Base-by-base conservation (phyloP, 1,140 invertebrate species). In the Zaprionus inermis region DNA sequence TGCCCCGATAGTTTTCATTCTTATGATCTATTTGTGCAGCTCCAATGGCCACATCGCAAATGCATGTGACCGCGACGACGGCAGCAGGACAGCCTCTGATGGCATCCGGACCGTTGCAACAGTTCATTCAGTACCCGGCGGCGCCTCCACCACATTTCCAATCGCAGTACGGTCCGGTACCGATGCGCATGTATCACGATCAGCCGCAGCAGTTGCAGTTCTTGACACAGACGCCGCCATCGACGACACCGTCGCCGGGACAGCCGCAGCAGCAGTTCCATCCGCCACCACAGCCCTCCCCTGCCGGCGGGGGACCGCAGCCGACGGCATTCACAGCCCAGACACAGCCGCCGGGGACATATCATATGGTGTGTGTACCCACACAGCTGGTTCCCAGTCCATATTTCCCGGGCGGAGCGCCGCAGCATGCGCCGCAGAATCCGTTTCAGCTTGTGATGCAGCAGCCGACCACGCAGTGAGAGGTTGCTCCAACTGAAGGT, bases 51-150 rank as follows among this genome's bases (percentile, higher is more conserved):
- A 77, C 93, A 93, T 91, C 94, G 4, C 95, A 95, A 81, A 95
- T 96, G 94, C 96, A 96, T 86, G 96, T 96, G 11, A 94, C 94
- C 12, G 94, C 94, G 1, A 94, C 95, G 20, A 94, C 95, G 44
- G 96, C 96, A 46, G 97, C 97, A 38, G 97, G 97, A 1, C 97
- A 97, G 89, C 97, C 97, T 5, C 93, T 98, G 57, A 92, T 97
- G 76, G 95, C 96, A 34, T 94, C 96, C 11, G 95, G 95, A 14
- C 96, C 94, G 11, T 94, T 94, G 79, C 94, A 90, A 65, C 94
- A 94, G 88, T 93, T 95, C 82, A 92, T 93, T 61, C 93, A 93
- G 9, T 94, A 95, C 91, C 73, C 94, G 95, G 93, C 94, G 76
- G 94, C 94, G 90, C 93, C 95, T 91, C 94, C 94, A 79, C 94